These are phyloP conservation scores for Orchestia grillus DNA, from an alignment of 1,140 invertebrate species.

Conservation along the genomic window DNA sequence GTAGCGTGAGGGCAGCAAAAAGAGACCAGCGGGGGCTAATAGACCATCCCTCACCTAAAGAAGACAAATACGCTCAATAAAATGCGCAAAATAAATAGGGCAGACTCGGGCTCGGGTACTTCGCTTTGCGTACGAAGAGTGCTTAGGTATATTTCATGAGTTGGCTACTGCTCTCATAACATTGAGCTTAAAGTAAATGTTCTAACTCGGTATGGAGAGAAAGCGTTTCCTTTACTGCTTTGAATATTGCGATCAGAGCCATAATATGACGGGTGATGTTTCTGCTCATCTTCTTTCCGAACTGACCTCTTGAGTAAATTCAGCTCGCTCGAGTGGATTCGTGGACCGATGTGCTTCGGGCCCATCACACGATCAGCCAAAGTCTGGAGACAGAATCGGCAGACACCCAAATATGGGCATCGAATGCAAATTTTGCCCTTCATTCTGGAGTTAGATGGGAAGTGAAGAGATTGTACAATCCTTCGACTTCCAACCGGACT, in stretches of 20 bases:
- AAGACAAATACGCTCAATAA: background rate
- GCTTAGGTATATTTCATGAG: background rate
- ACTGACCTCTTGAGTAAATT: background rate
- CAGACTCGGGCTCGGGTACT: background rate
- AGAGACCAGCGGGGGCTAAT: background rate
- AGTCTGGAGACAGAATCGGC: no score
- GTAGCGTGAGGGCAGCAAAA: background rate
- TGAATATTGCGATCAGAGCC: background rate
- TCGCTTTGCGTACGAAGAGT: background rate
- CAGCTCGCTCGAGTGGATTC: background rate
- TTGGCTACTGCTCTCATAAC: background rate
- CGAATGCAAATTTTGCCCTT: no score
- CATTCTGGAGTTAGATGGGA: no score
- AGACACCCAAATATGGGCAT: no score
- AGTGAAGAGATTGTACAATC: no score
- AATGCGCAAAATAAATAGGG: background rate
- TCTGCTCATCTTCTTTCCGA: background rate
- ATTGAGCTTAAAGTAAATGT: background rate
- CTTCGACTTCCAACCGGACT: no score
- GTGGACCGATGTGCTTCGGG: background rate
- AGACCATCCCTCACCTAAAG: background rate
- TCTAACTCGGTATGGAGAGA: background rate
- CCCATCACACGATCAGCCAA: no score
- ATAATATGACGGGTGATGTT: background rate
- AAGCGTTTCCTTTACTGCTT: background rate